A percentile compares a stretch with the other conserved stretches of the same genome.
These are phyloP conservation scores for Staurois parvus DNA, from an alignment of 2,797 vertebrate species.

Conservation along the genomic window DNA sequence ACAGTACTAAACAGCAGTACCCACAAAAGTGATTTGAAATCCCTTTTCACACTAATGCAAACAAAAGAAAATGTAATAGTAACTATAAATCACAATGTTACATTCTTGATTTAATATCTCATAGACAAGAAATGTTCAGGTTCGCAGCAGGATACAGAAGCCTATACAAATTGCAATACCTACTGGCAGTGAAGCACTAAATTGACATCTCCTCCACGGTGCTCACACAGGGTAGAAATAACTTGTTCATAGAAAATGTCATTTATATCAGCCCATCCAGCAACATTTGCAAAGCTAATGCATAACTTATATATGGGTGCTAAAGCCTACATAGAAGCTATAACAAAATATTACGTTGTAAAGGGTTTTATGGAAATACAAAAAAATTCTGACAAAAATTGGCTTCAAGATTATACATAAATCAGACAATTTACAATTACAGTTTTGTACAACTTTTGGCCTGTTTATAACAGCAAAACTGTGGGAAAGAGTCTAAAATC, in stretches of 20 bases:
- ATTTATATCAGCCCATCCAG: conserved; percentile 25
- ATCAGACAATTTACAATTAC: background rate
- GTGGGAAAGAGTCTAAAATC: too few species aligned
- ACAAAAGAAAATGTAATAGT: conserved; percentile 41
- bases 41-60: background rate
- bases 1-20: background rate
- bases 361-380: background rate
- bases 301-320: conserved; percentile 29
- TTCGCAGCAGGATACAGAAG: conserved; percentile 36
- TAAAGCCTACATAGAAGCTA: conserved; percentile 1
- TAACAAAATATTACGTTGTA: conserved; percentile 20
- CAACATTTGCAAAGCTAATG: conserved; percentile 22
- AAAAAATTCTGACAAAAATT: background rate
- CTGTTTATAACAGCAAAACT: too few species aligned
- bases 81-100: conserved; percentile 28
- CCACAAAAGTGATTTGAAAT: conserved; percentile 2
- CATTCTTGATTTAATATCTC: conserved; percentile 33
- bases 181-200: conserved; percentile 51
- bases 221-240: conserved; percentile 25
- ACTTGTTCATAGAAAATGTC: conserved; percentile 49
- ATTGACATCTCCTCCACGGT: conserved; percentile 43
- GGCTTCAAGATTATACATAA: background rate
- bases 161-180: conserved; percentile 34
- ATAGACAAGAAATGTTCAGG: conserved; percentile 28
- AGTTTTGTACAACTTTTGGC: background rate